Percentiles rank a stretch among this genome's conserved stretches.
phyloP scores from a whole-genome alignment of 2,888 invertebrate species.

The Corbicula japonica region DNA sequence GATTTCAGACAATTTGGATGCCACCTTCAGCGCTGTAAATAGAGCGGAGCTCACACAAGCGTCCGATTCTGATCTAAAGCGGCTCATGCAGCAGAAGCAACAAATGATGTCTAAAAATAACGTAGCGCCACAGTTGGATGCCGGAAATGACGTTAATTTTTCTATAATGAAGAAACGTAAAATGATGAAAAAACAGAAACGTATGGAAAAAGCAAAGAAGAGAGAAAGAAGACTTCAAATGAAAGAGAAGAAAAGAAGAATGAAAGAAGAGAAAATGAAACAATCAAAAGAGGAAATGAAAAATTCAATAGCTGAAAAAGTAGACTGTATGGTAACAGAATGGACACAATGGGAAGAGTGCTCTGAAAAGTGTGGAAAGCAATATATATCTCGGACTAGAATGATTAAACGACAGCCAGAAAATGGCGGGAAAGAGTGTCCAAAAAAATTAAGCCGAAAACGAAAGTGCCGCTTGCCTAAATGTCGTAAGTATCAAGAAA shows the following conservation, averaged over 20 bases:
- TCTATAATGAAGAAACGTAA: conserved; percentile 58
- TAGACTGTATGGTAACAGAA: conserved; percentile 82
- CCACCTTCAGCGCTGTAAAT: conserved; percentile 45
- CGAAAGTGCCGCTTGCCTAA: conserved; percentile 78
- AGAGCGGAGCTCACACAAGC: conserved; percentile 61
- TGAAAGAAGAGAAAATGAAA: conserved; percentile 45
- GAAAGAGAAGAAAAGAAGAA: conserved; percentile 56
- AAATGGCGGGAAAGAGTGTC: conserved; percentile 83
- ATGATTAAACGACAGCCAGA: conserved; percentile 79
- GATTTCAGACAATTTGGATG: conserved; percentile 43
- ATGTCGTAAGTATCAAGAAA: conserved; percentile 84
- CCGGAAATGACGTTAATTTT: conserved; percentile 32
- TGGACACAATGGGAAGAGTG: conserved; percentile 84
- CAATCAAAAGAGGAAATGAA: conserved; percentile 30
- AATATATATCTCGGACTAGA: conserved; percentile 71
- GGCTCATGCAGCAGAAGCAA: conserved; percentile 65
- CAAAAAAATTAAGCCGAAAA: conserved; percentile 78
- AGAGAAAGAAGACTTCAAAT: conserved; percentile 63
- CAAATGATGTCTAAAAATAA: conserved; percentile 47
- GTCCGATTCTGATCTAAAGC: conserved; percentile 52
- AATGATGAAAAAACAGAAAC: conserved; percentile 51
- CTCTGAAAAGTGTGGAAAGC: conserved; percentile 82
- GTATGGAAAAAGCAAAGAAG: conserved; percentile 65
- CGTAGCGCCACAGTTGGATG: conserved; percentile 31
- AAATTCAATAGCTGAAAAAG: conserved; percentile 51